These are phyloP conservation scores for Dipodomys spectabilis DNA, from an alignment of 2,113 vertebrate species.

Conservation along the genomic window DNA sequence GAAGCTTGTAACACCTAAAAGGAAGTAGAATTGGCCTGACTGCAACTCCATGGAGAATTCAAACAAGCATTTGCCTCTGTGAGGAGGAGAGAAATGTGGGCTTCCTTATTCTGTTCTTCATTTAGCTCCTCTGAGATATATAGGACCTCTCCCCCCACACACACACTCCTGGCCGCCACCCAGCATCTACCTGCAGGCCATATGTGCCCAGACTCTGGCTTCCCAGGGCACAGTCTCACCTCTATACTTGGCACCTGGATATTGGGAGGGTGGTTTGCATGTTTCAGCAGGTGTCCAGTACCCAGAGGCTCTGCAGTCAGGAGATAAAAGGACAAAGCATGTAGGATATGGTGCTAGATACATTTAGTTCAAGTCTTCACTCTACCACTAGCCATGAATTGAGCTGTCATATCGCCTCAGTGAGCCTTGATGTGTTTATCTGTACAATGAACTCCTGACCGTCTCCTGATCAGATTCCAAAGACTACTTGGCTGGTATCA, in stretches of 20 bases:
- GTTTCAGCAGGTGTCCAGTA: neutral
- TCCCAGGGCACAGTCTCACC: neutral
- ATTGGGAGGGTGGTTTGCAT: neutral
- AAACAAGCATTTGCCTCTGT: slow-evolving; percentile 6
- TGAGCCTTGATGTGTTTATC: neutral
- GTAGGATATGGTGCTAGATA: neutral
- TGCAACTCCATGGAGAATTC: slow-evolving; percentile 33
- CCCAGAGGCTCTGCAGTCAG: neutral
- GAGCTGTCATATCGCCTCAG: neutral
- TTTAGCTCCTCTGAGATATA: neutral
- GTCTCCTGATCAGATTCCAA: neutral
- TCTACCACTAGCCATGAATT: neutral
- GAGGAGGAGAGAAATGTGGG: neutral
- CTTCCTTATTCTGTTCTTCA: neutral
- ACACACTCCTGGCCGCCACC: neutral
- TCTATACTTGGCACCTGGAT: neutral
- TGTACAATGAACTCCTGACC: neutral
- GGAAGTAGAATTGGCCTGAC: slow-evolving; percentile 43
- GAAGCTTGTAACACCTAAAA: slow-evolving; percentile 11
- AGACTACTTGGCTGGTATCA: neutral
- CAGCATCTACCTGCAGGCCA: neutral
- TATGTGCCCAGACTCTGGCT: neutral
- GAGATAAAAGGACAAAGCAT: neutral
- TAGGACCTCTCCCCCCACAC: neutral
- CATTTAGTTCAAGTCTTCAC: neutral